Evolutionary conservation across 2,113 vertebrate species (phyloP), one percentile per base, ranked within the genome.

Genomic region (Vulpes lagopus): DNA sequence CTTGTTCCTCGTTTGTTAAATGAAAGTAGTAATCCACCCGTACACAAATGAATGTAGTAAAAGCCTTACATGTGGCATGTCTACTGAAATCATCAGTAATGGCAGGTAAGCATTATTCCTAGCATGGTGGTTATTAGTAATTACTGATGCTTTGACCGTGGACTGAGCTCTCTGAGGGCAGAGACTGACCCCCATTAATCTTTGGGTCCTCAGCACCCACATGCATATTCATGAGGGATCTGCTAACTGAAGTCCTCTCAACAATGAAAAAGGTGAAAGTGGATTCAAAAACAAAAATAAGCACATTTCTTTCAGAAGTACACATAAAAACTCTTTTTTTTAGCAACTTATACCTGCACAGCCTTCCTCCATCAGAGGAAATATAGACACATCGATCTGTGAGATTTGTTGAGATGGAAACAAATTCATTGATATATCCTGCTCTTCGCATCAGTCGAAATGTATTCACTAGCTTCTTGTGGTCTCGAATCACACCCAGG

Each of bases 391-490:
- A 99, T 95, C 99, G 99, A 97, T 99, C 99, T 0, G 99, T 99
- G 97, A 99, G 98, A 95, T 99, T 99, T 91, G 99, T 99, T 82
- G 99, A 99, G 96, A 99, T 99, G 81, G 99, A 99, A 93, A 99
- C 99, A 53, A 99, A 99, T 97, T 99, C 99, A 1, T 99, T 99
- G 98, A 99, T 99, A 17, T 99, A 99, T 65, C 99, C 99, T 0
- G 99, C 99, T 96, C 99, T 99, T 71, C 99, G 99, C 99, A 99
- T 99, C 95, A 99, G 98, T 30, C 99, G 99, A 98, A 99, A 99
- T 0, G 99, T 99, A 98, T 98, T 99, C 93, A 99, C 99, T 57
- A 99, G 98, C 79, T 99, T 99, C 80, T 98, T 99, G 95, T 99
- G 99, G 95, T 99, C 99, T 86, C 99, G 98, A 96, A 99, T 99